Base-by-base conservation (phyloP, 2,113 vertebrate genomes). In the Dascyllus trimaculatus region DNA sequence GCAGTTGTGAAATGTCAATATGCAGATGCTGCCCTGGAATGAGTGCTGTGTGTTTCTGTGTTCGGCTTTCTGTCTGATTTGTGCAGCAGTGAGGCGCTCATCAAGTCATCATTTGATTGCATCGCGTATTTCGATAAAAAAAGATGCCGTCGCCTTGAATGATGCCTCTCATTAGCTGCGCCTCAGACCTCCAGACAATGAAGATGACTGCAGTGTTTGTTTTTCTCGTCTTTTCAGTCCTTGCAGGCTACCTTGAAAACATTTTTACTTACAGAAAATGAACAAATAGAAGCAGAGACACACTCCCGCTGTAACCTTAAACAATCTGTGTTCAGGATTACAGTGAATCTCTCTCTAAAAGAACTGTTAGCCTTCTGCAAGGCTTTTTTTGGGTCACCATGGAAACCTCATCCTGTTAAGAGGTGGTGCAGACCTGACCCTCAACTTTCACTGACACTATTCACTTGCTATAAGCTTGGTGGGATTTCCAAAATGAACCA, bases 41-140 rank as follows among this genome's bases (percentile, higher is more conserved):
- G 45, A 59, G 40, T 7, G 57, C 69, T 19, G 25, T 25, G 17
- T 71, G 38, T 54, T 15, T 49, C 43, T 51, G 58, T 15, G 21
- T 68, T 19, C 49, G 45, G 32, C 57, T 68, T 70, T 26, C 64
- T 38, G 40, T 24, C 43, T 88, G 56, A 82, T 83, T 81, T 70
- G 71, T 63, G 49, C 72, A 48, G 52, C 85, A 76, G 29, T 22
- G 51, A 72, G 65, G 24, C 0, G 2, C 79, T 88, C 78, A 81
- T 85, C 73, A 87, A 86, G 73, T 57, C 74, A 51, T 77, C 58
- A 70, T 80, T 81, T 91, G 84, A 89, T 83, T 85, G 74, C 80
- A 40, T 71, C 3, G 62, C 75, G 79, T 60, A 22, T 76, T 84
- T 75, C 11, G 18, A 63, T 73, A 9, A 21, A 63, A 82, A 77